A percentile compares a stretch with the other conserved stretches of the same genome.
These are phyloP conservation scores for Melinaea marsaeus DNA, from an alignment of 2,888 invertebrate species.

Conservation along the genomic window DNA sequence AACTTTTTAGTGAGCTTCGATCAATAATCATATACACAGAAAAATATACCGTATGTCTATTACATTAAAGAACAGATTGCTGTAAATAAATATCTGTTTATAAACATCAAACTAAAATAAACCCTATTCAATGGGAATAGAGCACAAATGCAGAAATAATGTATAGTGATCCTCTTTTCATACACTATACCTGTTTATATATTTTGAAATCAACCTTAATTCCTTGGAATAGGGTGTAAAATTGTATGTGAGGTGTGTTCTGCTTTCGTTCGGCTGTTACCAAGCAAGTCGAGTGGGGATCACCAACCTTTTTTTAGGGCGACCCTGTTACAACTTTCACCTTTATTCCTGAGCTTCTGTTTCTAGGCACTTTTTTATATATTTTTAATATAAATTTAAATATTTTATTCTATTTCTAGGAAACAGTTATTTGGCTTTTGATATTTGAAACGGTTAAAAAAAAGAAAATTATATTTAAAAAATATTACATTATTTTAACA, in stretches of 20 bases:
- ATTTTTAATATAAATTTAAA: constrained; percentile 8
- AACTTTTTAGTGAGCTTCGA: constrained; percentile 73
- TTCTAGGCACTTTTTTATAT: constrained; percentile 31
- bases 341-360: constrained; percentile 43
- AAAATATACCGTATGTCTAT: constrained; percentile 23
- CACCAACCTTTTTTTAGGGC: constrained; percentile 70
- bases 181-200: not conserved
- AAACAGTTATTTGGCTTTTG: not conserved
- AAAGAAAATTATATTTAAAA: no score
- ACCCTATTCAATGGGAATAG: not conserved
- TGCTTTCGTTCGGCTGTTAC: constrained; percentile 71
- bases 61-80: not conserved
- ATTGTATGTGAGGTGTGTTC: constrained; percentile 29
- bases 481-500: no score
- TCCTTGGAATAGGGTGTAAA: constrained; percentile 32
- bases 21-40: constrained; percentile 53
- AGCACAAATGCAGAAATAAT: not conserved
- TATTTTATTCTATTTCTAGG: not conserved
- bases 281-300: constrained; percentile 59
- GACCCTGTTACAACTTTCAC: constrained; percentile 61
- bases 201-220: no score
- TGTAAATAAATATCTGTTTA: not conserved
- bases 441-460: no score
- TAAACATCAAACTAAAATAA: not conserved
- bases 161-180: not conserved